Percentiles rank a stretch among this genome's conserved stretches.
These are phyloP conservation scores for Pithys albifrons DNA, from an alignment of 2,113 vertebrate genomes.

Conservation along the genomic window DNA sequence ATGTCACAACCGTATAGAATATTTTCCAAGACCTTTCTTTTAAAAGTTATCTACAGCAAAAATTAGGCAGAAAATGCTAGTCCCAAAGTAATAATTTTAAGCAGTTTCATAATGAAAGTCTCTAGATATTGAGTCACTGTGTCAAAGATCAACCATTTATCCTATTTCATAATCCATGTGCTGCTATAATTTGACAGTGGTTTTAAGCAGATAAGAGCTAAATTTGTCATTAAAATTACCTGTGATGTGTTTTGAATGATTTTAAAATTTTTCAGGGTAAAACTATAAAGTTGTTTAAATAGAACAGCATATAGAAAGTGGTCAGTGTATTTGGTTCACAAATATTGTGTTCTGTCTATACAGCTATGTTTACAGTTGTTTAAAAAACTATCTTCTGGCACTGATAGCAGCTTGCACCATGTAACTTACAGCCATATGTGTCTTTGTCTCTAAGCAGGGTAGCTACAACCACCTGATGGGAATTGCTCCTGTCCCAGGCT, in stretches of 20 bases:
- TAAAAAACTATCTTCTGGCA: neutral
- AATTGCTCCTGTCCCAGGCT: neutral
- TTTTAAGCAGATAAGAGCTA: neutral
- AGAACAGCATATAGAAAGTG: neutral
- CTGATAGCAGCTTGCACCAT: neutral
- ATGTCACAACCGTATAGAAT: neutral
- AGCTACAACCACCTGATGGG: neutral
- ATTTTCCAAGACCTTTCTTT: neutral
- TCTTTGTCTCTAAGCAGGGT: neutral
- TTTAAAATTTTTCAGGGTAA: neutral
- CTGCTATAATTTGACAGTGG: neutral
- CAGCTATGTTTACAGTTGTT: neutral
- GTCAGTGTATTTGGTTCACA: neutral
- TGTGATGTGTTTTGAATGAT: neutral
- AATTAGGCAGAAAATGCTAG: neutral
- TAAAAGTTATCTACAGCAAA: neutral
- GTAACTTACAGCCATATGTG: neutral
- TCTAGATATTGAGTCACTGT: neutral
- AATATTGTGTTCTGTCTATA: neutral
- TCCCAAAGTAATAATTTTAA: neutral
- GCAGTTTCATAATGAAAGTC: neutral
- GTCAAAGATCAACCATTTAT: neutral
- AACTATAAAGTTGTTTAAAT: neutral
- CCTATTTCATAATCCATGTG: neutral
- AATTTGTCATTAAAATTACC: neutral